These are phyloP conservation scores for Gobius niger DNA, from an alignment of 2,113 vertebrate species.

Conservation along the genomic window DNA sequence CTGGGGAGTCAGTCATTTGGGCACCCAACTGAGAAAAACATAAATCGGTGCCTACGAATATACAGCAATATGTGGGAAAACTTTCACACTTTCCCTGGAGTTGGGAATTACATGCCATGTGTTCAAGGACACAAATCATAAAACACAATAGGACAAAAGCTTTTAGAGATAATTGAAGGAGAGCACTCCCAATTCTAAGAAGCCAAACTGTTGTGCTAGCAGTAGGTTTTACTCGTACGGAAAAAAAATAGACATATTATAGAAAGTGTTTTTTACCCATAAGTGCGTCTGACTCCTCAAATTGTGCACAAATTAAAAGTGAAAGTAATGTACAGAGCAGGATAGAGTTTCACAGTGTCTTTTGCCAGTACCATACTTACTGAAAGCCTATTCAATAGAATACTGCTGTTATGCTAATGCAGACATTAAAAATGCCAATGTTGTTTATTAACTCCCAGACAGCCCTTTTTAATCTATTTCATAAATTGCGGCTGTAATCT, in stretches of 20 bases:
- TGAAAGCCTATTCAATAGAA: background rate
- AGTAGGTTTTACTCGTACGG: background rate
- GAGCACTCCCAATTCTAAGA: background rate
- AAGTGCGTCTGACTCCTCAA: background rate
- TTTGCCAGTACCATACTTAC: too few relatives aligned
- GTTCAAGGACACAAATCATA: slow-evolving; percentile 14
- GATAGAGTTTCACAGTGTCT: too few relatives aligned
- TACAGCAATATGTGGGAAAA: background rate
- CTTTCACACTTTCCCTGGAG: background rate
- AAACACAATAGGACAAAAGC: slow-evolving; percentile 1
- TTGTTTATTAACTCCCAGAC: background rate
- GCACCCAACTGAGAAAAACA: too few relatives aligned
- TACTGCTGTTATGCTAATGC: background rate
- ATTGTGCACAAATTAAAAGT: background rate
- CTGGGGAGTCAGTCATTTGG: too few relatives aligned
- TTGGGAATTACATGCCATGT: slow-evolving; percentile 8
- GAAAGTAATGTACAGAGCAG: too few relatives aligned
- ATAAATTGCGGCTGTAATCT: background rate
- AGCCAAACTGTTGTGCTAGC: slow-evolving; percentile 5
- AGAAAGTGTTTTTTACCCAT: too few relatives aligned
- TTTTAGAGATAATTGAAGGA: slow-evolving; percentile 8
- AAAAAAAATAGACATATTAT: too few relatives aligned
- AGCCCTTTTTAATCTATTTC: background rate
- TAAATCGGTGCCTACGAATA: too few relatives aligned
- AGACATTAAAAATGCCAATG: background rate